Percentiles rank a stretch among this genome's conserved stretches.
phyloP scores from a whole-genome alignment of 2,888 invertebrate genomes.

The Chrysolina haemoptera region DNA sequence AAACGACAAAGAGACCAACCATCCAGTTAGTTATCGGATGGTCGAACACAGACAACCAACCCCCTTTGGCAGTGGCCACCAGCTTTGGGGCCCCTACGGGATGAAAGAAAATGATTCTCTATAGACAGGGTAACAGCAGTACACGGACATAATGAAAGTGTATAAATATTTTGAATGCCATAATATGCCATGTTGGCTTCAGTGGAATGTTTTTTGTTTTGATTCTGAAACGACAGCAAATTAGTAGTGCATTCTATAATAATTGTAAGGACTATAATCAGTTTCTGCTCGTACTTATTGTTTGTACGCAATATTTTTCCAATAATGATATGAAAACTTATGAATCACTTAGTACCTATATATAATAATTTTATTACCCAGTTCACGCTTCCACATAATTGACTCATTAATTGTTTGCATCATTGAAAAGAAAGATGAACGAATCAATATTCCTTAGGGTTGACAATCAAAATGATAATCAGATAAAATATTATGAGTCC shows the following conservation, averaged over 20 bases:
- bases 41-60: background rate
- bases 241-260: background rate
- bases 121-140: conserved; percentile 59
- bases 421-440: too few relatives aligned
- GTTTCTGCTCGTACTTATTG: too few relatives aligned
- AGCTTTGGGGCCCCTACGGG: conserved; percentile 62
- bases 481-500: too few relatives aligned
- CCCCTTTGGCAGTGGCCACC: conserved; percentile 8
- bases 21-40: background rate
- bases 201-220: conserved; percentile 1
- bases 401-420: too few relatives aligned
- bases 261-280: too few relatives aligned
- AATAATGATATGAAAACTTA: too few relatives aligned
- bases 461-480: too few relatives aligned
- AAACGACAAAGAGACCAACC: background rate
- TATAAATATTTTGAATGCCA: background rate
- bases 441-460: too few relatives aligned
- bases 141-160: conserved; percentile 25
- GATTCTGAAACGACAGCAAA: background rate
- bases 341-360: too few relatives aligned
- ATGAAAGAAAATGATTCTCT: conserved; percentile 63
- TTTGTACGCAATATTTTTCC: too few relatives aligned
- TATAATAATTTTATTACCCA: too few relatives aligned
- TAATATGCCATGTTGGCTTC: conserved; percentile 7
- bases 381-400: too few relatives aligned